Base-by-base conservation (phyloP, 2,888 invertebrate species). In the Octodonta nipae region DNA sequence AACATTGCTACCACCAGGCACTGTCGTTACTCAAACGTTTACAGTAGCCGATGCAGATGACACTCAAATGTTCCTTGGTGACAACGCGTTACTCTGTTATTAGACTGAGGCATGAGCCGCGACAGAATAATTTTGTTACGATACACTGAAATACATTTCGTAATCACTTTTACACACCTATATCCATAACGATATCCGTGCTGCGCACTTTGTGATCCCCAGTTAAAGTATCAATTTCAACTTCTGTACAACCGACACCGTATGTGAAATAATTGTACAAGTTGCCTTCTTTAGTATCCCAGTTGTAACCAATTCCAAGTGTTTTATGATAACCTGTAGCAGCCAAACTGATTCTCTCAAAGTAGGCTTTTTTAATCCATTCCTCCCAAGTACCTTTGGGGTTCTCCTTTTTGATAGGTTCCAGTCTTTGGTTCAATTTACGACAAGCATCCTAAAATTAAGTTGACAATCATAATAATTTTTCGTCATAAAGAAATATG, bases 181-280 rank as follows among this genome's bases (percentile, higher is more conserved):
- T 70, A 64, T 95, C 95, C 93, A 95, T 93, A 0, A 95, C 91
- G 46, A 95, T 92, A 51, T 95, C 91, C 1, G 86, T 82, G 50
- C 82, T 71, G 17, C 88, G 60, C 2, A 92, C 79, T 65, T 80
- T 77, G 60, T 93, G 91, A 54, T 93, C 92, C 5, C 93, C 93
- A 13, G 91, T 92, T 1, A 93, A 67, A 47, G 89, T 89, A 61
- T 93, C 92, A 13, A 93, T 78, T 69, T 92, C 91, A 2, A 92
- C 91, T 57, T 87, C 85, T 0, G 84, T 76, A 45, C 82, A 80
- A 4, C 85, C 87, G 1, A 74, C 84, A 1, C 92, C 93, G 54
- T 72, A 86, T 0, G 88, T 84, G 51, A 71, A 91, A 54, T 95
- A 95, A 51, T 77, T 79, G 52, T 82, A 91, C 3, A 78, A 68